Base-by-base conservation (phyloP, 2,888 invertebrate genomes). In the Frankliniella fusca region DNA sequence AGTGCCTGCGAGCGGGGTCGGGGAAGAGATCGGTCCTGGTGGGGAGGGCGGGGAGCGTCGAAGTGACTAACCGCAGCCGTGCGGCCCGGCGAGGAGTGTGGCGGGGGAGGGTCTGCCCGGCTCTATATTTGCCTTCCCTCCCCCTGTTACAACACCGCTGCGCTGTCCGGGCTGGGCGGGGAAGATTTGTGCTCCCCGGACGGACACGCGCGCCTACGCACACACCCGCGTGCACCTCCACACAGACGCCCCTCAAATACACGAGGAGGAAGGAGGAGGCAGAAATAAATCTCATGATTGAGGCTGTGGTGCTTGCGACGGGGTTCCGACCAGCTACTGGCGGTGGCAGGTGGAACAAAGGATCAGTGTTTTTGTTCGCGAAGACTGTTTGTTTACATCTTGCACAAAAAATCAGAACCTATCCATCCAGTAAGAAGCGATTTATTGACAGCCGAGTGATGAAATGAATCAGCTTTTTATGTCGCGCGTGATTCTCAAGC, bases 241-340 rank as follows among this genome's bases (percentile, higher is more conserved):
- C 18, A 61, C 18, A 61, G 7, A 61, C 18, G n/a, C 18, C 18
- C 18, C 18, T 20, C 61, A 61, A 18, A 15, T n/a, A 8, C 61
- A 61, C 61, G 15, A 11, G n/a, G 61, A 15, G 61, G 61, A 18
- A 54, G 54, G 54, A 12, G 15, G 54, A 38, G 61, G 61, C 15
- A 61, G 61, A 61, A 61, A 61, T 61, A 61, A 61, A 61, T 61
- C 61, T 61, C 61, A 61, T 61, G 61, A 61, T 61, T 61, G 61
- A 61, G 61, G 18, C 61, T 61, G 61, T 20, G 61, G 38, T 5
- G 38, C 38, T n/a, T n/a, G n/a, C n/a, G n/a, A n/a, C n/a, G n/a
- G n/a, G n/a, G n/a, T n/a, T n/a, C n/a, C n/a, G n/a, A n/a, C n/a
- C n/a, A n/a, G n/a, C n/a, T n/a, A n/a, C n/a, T n/a, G n/a, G n/a